Conservation (phyloP, 2,113 vertebrate species). For the Callorhinus ursinus region DNA sequence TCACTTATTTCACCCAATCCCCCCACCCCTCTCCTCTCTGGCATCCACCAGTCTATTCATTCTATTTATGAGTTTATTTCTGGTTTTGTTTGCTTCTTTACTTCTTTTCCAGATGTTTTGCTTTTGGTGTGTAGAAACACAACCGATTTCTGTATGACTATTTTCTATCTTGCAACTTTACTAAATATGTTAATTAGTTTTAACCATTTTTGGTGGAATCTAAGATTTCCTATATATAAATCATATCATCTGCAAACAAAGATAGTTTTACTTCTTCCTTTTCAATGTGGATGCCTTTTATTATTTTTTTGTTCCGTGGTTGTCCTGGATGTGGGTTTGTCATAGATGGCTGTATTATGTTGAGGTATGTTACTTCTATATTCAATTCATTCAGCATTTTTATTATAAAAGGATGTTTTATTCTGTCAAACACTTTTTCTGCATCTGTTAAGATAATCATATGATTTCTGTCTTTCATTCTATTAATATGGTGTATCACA, state of each 20-base stretch:
- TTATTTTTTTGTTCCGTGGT: not conserved
- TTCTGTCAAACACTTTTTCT: not conserved
- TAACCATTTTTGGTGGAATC: not conserved
- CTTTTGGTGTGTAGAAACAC: not conserved
- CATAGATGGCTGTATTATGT: not conserved
- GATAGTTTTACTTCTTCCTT: not conserved
- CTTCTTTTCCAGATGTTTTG: not conserved
- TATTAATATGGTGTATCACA: not conserved
- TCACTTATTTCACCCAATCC: not conserved
- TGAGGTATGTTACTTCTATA: not conserved
- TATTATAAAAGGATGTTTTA: not conserved
- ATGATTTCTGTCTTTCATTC: not conserved
- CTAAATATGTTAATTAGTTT: not conserved
- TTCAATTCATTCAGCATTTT: not conserved
- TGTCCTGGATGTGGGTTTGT: not conserved
- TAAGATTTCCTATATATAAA: not conserved
- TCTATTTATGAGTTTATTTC: not conserved
- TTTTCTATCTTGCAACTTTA: not conserved
- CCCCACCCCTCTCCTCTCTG: not conserved
- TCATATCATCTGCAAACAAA: not conserved
- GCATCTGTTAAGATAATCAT: not conserved
- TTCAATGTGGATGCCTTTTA: not conserved
- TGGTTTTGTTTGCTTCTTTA: not conserved
- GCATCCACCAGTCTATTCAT: not conserved
- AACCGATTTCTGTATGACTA: not conserved